Percentiles rank a stretch among this genome's conserved stretches.
phyloP scores from a whole-genome alignment of 2,888 invertebrate genomes.

The Xestia ashworthii region DNA sequence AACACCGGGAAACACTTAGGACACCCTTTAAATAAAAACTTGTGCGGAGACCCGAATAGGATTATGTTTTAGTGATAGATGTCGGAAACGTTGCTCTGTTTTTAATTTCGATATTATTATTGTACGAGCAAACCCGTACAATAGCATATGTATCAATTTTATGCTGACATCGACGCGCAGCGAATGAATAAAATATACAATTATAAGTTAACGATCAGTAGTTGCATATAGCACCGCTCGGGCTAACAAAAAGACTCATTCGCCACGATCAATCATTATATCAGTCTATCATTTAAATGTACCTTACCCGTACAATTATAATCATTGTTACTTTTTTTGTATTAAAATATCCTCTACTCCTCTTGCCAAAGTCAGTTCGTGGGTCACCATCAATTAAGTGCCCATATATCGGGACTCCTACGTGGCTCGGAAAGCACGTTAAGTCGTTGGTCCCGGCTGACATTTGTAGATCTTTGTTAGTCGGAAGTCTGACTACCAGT shows the following conservation, averaged over 20 bases:
- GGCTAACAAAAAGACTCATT: too few relatives aligned
- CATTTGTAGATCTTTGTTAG: background rate
- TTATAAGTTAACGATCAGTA: too few relatives aligned
- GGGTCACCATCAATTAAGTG: background rate
- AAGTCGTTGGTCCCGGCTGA: background rate
- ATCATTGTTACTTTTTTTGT: background rate
- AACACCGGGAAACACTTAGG: slow-evolving; percentile 41
- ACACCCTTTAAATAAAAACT: slow-evolving; percentile 39
- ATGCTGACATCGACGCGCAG: too few relatives aligned
- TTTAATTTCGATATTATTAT: background rate
- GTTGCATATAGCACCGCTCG: too few relatives aligned
- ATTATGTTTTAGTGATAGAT: slow-evolving; percentile 33
- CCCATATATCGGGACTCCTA: background rate
- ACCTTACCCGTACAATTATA: too few relatives aligned
- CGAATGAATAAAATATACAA: too few relatives aligned
- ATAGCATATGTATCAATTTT: too few relatives aligned
- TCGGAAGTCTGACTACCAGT: background rate
- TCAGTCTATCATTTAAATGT: too few relatives aligned
- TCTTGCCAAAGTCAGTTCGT: background rate
- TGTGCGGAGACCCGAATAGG: slow-evolving; percentile 18
- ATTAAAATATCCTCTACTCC: background rate
- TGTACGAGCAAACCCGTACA: too few relatives aligned
- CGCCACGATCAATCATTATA: too few relatives aligned
- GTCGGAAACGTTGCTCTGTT: background rate
- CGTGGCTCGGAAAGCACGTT: background rate